Conservation (phyloP, 1,140 invertebrate species). For the Dinoponera quadriceps region DNA sequence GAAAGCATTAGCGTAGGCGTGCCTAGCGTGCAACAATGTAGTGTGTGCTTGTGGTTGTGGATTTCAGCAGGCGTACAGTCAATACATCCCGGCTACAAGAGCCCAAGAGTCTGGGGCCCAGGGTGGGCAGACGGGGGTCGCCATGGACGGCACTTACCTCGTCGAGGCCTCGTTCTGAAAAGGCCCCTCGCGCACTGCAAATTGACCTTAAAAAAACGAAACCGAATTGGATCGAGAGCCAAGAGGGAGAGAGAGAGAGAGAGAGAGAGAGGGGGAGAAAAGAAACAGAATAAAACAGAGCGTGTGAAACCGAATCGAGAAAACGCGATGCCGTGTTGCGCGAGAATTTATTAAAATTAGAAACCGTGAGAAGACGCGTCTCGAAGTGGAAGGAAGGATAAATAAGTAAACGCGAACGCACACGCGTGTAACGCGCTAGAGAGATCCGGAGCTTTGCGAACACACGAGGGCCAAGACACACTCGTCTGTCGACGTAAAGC, state of each 20-base stretch:
- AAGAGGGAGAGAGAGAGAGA: constrained; percentile 42
- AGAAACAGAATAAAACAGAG: constrained; percentile 15
- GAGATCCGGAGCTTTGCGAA: constrained; percentile 44
- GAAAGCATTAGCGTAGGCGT: constrained; percentile 78
- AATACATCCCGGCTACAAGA: constrained; percentile 92
- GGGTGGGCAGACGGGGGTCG: constrained; percentile 91
- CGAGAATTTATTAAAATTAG: constrained; percentile 10
- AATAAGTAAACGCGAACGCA: not conserved
- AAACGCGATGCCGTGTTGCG: constrained; percentile 1
- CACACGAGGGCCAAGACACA: constrained; percentile 17
- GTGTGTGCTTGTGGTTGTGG: constrained; percentile 85
- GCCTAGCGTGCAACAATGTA: constrained; percentile 85
- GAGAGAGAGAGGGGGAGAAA: constrained; percentile 10
- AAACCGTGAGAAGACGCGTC: constrained; percentile 20
- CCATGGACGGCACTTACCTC: constrained; percentile 92
- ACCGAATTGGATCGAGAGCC: not conserved
- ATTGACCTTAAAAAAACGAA: constrained; percentile 27
- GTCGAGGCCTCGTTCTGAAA: constrained; percentile 93
- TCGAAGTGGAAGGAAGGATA: constrained; percentile 8
- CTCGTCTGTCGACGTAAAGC: constrained; percentile 41
- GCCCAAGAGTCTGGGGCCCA: constrained; percentile 88
- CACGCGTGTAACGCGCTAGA: not conserved
- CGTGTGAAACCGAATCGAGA: not conserved
- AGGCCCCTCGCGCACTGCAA: constrained; percentile 51
- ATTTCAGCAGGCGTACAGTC: constrained; percentile 92